phyloP scores from a whole-genome alignment of 2,113 vertebrate species.

The Xiphophorus couchianus region DNA sequence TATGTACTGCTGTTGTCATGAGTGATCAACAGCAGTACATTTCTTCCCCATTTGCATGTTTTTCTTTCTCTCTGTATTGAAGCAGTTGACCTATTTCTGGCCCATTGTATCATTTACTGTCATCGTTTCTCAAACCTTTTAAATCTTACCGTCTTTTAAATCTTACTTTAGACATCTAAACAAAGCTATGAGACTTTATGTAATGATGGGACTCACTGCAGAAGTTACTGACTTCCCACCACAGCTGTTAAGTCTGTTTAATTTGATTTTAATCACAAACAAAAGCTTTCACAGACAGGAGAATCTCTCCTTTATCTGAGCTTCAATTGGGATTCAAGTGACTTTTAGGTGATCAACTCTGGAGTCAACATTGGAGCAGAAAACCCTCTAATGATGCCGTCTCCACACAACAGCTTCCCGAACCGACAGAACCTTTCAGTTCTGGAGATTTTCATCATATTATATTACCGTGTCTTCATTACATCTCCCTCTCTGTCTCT shows the following conservation, averaged over 20 bases:
- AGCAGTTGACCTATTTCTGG: no score
- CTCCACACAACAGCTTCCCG: not conserved
- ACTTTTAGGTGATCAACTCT: not conserved
- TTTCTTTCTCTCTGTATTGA: no score
- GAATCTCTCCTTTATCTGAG: constrained; percentile 70
- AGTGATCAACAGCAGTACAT: no score
- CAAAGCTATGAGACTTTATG: no score
- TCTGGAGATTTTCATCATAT: constrained; percentile 13
- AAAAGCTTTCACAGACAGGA: constrained; percentile 80
- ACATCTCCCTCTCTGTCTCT: not conserved
- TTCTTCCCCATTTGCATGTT: no score
- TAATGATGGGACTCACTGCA: no score
- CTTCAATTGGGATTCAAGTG: constrained; percentile 6
- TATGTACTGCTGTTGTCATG: no score
- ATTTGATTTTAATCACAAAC: constrained; percentile 75
- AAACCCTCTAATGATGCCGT: constrained; percentile 26
- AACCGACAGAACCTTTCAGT: constrained; percentile 35
- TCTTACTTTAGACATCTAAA: no score
- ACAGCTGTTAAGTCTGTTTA: not conserved
- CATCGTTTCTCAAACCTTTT: no score
- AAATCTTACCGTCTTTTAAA: no score
- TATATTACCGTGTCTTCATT: not conserved
- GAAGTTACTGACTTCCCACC: no score
- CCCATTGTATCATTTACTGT: no score
- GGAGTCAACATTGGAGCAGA: not conserved